phyloP scores from a whole-genome alignment of 2,888 invertebrate species.

The Stenotaenia linearis region DNA sequence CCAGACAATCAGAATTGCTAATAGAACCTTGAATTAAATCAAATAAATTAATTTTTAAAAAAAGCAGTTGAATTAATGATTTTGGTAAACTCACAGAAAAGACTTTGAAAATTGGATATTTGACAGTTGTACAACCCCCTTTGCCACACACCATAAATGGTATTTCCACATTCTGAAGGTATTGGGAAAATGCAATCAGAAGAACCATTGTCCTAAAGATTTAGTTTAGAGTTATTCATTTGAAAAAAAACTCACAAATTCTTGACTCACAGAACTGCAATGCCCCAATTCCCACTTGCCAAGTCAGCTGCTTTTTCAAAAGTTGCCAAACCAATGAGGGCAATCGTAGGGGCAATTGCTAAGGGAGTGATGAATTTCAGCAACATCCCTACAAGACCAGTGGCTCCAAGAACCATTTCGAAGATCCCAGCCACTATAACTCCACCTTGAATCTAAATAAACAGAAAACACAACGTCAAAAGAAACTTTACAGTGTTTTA shows the following conservation, averaged over 20 bases:
- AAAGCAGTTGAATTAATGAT: neutral
- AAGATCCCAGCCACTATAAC: conserved; percentile 44
- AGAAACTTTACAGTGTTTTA: neutral
- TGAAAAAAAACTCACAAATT: no score
- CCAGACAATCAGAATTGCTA: conserved; percentile 74
- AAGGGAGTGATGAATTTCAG: conserved; percentile 47
- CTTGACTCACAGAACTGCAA: conserved; percentile 46
- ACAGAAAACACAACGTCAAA: neutral
- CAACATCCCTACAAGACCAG: conserved; percentile 45
- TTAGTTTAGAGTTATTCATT: neutral
- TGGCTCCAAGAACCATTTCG: conserved; percentile 45
- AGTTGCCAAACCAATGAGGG: conserved; percentile 47
- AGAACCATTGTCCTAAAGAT: conserved; percentile 43
- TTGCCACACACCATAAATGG: conserved; percentile 41
- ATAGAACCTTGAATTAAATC: conserved; percentile 57
- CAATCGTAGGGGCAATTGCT: conserved; percentile 47
- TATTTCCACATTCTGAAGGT: conserved; percentile 40
- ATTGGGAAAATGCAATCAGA: conserved; percentile 45
- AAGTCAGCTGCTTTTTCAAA: conserved; percentile 45
- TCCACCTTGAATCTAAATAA: conserved; percentile 44
- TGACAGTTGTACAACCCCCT: conserved; percentile 33
- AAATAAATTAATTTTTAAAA: neutral
- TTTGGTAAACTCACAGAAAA: conserved; percentile 1
- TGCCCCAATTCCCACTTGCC: conserved; percentile 47
- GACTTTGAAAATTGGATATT: conserved; percentile 28